Evolutionary conservation across 2,797 vertebrate species (phyloP).

Genomic region (Acanthis flammea): DNA sequence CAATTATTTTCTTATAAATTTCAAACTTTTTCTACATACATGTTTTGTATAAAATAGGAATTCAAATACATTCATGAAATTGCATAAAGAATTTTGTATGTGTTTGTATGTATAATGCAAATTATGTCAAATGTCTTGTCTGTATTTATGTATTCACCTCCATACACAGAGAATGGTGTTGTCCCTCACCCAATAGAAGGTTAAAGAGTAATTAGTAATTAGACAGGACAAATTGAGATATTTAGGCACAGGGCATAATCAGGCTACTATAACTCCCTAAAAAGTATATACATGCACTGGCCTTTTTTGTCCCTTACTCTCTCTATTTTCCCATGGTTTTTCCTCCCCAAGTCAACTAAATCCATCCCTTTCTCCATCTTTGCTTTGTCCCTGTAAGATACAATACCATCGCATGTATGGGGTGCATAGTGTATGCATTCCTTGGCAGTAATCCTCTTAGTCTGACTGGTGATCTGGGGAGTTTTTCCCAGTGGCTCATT

Average conservation of each 20-base stretch:
- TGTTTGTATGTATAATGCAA: not conserved
- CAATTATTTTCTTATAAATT: not conserved
- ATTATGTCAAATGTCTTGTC: not conserved
- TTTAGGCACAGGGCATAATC: not conserved
- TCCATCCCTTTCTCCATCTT: not conserved
- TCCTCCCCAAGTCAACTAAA: not conserved
- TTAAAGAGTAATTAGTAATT: not conserved
- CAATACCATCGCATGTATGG: not conserved
- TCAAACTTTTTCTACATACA: not conserved
- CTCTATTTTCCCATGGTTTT: not conserved
- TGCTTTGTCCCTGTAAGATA: not conserved
- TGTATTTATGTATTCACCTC: not conserved
- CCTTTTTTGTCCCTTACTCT: not conserved
- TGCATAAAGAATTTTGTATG: not conserved
- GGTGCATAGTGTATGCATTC: not conserved
- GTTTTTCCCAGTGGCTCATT: not conserved
- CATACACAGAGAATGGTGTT: not conserved
- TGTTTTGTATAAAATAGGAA: not conserved
- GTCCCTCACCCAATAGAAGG: not conserved
- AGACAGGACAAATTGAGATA: not conserved
- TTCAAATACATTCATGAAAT: not conserved
- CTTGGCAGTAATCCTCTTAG: not conserved
- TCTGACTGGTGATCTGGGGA: not conserved
- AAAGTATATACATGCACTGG: not conserved
- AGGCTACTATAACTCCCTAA: not conserved